phyloP scores from a whole-genome alignment of 2,888 invertebrate genomes.

The Hyposoter dolosus region DNA sequence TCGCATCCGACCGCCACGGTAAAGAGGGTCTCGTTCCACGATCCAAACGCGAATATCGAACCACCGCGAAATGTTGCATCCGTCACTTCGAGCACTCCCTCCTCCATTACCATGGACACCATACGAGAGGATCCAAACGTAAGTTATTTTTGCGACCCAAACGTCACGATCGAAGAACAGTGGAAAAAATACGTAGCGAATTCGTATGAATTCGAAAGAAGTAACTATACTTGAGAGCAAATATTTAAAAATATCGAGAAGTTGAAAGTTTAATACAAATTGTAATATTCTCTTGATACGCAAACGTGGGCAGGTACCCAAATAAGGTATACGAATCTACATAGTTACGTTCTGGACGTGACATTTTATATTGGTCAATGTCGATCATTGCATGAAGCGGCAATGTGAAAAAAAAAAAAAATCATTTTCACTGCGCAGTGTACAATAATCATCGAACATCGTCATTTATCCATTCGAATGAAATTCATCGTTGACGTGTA shows the following conservation, averaged over 20 bases:
- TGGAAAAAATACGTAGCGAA: background rate
- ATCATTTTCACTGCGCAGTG: conserved; percentile 29
- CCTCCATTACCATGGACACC: conserved; percentile 85
- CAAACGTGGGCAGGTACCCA: conserved; percentile 79
- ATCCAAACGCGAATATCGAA: conserved; percentile 84
- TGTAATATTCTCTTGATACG: conserved; percentile 76
- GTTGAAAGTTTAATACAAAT: conserved; percentile 70
- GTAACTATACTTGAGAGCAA: background rate
- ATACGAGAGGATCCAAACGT: conserved; percentile 94
- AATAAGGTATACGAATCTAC: conserved; percentile 78
- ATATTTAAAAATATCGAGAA: conserved; percentile 15
- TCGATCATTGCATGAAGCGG: conserved; percentile 74
- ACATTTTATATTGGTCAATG: conserved; percentile 70
- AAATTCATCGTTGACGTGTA: conserved; percentile 52
- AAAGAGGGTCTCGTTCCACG: conserved; percentile 92
- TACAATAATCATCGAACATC: conserved; percentile 48
- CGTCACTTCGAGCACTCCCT: conserved; percentile 83
- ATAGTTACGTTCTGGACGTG: conserved; percentile 67
- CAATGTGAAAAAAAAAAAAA: conserved; percentile 34
- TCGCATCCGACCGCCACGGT: conserved; percentile 82
- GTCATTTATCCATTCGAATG: conserved; percentile 45
- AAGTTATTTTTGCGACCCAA: conserved; percentile 83
- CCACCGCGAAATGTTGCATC: conserved; percentile 81
- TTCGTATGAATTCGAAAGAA: background rate
- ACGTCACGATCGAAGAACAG: conserved; percentile 9